These are phyloP conservation scores for Chouioia cunea DNA, from an alignment of 2,888 invertebrate genomes.

Conservation along the genomic window DNA sequence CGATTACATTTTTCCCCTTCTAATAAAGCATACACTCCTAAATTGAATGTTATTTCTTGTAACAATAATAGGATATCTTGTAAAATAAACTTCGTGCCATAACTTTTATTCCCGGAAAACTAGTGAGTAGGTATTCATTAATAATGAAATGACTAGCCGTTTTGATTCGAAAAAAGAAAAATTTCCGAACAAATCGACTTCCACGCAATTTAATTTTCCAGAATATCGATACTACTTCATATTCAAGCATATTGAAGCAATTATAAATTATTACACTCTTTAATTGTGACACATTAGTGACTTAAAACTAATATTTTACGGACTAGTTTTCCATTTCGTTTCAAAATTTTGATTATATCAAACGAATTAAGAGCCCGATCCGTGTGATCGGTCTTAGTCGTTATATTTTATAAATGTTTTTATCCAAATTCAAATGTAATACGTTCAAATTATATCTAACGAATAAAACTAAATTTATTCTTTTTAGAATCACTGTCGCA, in stretches of 20 bases:
- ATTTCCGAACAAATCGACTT: conserved; percentile 44
- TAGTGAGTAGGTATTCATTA: conserved; percentile 35
- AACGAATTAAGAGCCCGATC: conserved; percentile 52
- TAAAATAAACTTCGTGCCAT: conserved; percentile 60
- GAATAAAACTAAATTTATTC: conserved; percentile 43
- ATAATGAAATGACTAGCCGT: conserved; percentile 44
- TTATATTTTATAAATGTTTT: conserved; percentile 40
- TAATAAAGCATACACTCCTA: conserved; percentile 66
- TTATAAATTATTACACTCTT: conserved; percentile 32
- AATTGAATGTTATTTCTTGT: conserved; percentile 62
- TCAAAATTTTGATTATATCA: conserved; percentile 52
- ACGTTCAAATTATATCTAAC: conserved; percentile 43
- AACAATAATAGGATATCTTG: conserved; percentile 58
- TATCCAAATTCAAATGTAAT: conserved; percentile 38
- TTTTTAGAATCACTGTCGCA: conserved; percentile 47
- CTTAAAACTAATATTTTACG: conserved; percentile 52
- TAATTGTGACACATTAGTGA: conserved; percentile 17
- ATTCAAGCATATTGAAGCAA: conserved; percentile 20
- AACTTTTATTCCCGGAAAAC: conserved; percentile 50
- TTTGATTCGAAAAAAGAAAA: conserved; percentile 39
- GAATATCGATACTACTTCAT: conserved; percentile 55
- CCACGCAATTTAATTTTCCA: conserved; percentile 54
- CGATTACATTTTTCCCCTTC: conserved; percentile 38
- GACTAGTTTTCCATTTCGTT: conserved; percentile 53
- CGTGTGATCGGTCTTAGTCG: conserved; percentile 29